Base-by-base conservation (phyloP, 2,797 vertebrate genomes). In the Muraenolepis orangiensis region DNA sequence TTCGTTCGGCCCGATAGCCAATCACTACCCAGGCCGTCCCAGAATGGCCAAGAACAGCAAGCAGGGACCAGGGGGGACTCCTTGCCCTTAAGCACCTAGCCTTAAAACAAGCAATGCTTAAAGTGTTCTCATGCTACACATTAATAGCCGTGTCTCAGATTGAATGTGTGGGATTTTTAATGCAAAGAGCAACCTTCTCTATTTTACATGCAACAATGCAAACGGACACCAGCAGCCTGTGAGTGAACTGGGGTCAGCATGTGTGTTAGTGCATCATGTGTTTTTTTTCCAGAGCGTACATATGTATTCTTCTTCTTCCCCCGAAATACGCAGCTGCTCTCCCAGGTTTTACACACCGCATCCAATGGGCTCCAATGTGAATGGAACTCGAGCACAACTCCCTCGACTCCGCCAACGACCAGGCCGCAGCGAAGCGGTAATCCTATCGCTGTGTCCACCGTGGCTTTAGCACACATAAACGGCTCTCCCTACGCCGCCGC, bases 41-140 rank as follows among this genome's bases (percentile, higher is more conserved):
- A 2, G 67, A 30, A 13, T 26, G 68, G 77, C 82, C 81, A 85
- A 84, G 75, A 78, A 82, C 73, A 81, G 76, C 77, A 80, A 68
- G 71, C 30, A 29, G 75, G 69, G 79, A 79, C 73, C 57, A 73
- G n/a, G n/a, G 75, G 75, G 57, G 80, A 80, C 73, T 72, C 34
- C 5, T 20, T 36, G 40, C 16, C 31, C 31, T 2, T 18, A 34
- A 34, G 3, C 32, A 34, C 32, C 32, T 34, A 34, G 32, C 32
- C 32, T 34, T 34, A 34, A 34, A 34, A n/a, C n/a, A n/a, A 34
- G 32, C 7, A 34, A 34, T 34, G 32, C 32, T 34, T 34, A 7
- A n/a, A n/a, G 32, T 34, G 32, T 34, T 34, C 32, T 34, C 32
- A 34, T 7, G 32, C 32, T 34, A 34, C 32, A 34, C 32, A 34